These are phyloP conservation scores for Blastobasis lacticolella DNA, from an alignment of 2,888 invertebrate genomes.

Conservation along the genomic window DNA sequence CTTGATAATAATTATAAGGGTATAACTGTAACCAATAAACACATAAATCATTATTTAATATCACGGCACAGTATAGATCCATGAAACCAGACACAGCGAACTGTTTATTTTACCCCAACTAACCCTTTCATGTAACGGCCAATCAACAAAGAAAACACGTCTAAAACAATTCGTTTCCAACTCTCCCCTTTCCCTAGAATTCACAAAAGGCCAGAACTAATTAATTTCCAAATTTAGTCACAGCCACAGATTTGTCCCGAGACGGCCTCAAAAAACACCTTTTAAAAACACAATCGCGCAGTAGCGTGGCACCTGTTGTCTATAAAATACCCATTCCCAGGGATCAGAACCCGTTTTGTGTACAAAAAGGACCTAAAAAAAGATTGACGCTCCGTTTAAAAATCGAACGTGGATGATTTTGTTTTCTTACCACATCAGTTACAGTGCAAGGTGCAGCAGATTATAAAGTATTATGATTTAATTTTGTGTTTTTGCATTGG, in stretches of 20 bases:
- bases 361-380: constrained; percentile 41
- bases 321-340: constrained; percentile 47
- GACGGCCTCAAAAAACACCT: constrained; percentile 13
- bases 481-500: too few relatives aligned
- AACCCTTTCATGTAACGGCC: not conserved
- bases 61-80: too few relatives aligned
- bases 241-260: constrained; percentile 24
- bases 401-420: constrained; percentile 30
- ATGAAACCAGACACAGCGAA: not conserved
- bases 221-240: constrained; percentile 18
- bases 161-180: not conserved
- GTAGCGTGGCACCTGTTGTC: constrained; percentile 63
- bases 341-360: constrained; percentile 46
- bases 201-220: not conserved
- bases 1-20: too few relatives aligned
- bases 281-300: constrained; percentile 26
- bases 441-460: constrained; percentile 24
- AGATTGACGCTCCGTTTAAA: constrained; percentile 30
- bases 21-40: too few relatives aligned
- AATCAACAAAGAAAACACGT: not conserved
- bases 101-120: not conserved
- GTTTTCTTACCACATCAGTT: constrained; percentile 44
- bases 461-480: too few relatives aligned
- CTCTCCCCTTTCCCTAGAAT: not conserved
- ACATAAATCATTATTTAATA: too few relatives aligned